phyloP scores from a whole-genome alignment of 1,140 invertebrate species.

The Triops cancriformis region DNA sequence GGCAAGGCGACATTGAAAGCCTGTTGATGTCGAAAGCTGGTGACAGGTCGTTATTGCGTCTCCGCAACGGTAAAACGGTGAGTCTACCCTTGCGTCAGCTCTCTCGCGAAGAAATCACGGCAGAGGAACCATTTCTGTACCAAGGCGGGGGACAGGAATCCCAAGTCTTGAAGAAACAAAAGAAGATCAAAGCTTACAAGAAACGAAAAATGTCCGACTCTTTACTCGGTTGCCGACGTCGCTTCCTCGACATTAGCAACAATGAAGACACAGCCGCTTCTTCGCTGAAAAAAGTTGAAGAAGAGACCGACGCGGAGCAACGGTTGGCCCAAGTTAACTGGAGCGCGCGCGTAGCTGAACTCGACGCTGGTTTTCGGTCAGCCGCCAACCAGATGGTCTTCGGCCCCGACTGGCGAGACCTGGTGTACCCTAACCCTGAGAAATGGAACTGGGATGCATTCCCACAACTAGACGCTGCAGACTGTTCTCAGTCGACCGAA shows the following conservation, averaged over 20 bases:
- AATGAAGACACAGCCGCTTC: not conserved
- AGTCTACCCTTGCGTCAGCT: constrained; percentile 41
- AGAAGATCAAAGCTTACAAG: constrained; percentile 23
- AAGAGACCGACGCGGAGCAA: not conserved
- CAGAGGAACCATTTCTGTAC: constrained; percentile 19
- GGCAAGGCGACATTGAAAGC: constrained; percentile 64
- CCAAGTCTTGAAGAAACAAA: constrained; percentile 27
- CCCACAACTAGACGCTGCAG: constrained; percentile 35
- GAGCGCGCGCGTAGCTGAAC: constrained; percentile 13
- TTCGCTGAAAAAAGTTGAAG: not conserved
- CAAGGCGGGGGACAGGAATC: constrained; percentile 22
- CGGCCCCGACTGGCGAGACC: constrained; percentile 49
- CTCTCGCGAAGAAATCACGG: constrained; percentile 19
- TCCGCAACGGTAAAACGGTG: constrained; percentile 60
- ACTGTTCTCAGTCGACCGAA: constrained; percentile 30
- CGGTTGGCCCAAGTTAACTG: constrained; percentile 17
- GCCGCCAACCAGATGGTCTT: constrained; percentile 29
- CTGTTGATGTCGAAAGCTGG: constrained; percentile 63
- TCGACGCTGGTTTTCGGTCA: constrained; percentile 14
- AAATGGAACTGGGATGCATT: constrained; percentile 54
- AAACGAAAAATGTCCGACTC: constrained; percentile 26
- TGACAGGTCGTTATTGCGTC: constrained; percentile 60
- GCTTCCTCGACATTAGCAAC: constrained; percentile 16
- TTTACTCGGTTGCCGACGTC: not conserved
- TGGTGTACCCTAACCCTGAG: constrained; percentile 49